Evolutionary conservation across 2,888 invertebrate species (phyloP), one percentile per base, ranked within the genome.

Genomic region (Anaspis maculata): DNA sequence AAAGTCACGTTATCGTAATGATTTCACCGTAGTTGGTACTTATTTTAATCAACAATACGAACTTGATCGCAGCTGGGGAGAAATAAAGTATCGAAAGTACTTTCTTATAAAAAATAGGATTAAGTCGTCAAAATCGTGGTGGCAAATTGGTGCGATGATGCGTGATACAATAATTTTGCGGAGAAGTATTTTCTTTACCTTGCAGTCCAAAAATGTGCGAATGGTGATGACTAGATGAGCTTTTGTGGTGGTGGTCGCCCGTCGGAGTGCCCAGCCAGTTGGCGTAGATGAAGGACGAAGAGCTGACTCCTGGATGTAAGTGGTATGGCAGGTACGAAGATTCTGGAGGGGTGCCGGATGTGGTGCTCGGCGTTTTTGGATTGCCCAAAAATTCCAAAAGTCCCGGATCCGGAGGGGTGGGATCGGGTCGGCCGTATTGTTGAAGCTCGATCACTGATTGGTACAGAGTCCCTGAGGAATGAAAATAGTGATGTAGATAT

Each of bases 181-280:
- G n/a, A n/a, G n/a, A n/a, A n/a, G n/a, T n/a, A n/a, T n/a, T n/a
- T n/a, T n/a, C n/a, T n/a, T n/a, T 68, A 79, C 79, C 78, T 72
- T 79, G 77, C 23, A 78, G 61, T 42, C 75, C 75, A 47, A 79
- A 73, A 26, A 79, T 61, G 22, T 40, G 40, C 42, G 74, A 73
- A n/a, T n/a, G n/a, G n/a, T n/a, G n/a, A n/a, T n/a, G n/a, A n/a
- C n/a, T n/a, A n/a, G n/a, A n/a, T 35, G 54, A 53, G 45, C 58
- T 42, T 39, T 44, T 47, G 40, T 63, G 62, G 22, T 46, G 44
- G 29, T 62, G 61, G 2, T 54, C 39, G 14, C 35, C 37, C 13
- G 13, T 27, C 4, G 51, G 40, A 1, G 48, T 23, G 16, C 52
- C 52, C 33, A 65, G 49, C 66, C 66, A 66, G 42, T 57, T 59